A percentile compares a stretch with the other conserved stretches of the same genome.
phyloP scores from a whole-genome alignment of 2,113 vertebrate genomes.

The Poecile atricapillus region DNA sequence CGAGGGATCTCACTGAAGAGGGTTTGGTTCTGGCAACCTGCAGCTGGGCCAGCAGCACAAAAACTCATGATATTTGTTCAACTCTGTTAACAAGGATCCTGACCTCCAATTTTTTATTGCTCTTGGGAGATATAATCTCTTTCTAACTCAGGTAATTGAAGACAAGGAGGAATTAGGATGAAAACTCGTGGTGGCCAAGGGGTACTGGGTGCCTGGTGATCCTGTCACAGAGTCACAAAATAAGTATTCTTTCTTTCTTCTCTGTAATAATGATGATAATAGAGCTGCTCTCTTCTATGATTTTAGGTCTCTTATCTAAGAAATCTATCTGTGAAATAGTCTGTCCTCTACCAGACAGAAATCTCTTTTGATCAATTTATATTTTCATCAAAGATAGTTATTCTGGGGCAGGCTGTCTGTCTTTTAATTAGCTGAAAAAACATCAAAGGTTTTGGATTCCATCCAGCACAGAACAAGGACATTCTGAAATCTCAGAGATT shows the following conservation, averaged over 20 bases:
- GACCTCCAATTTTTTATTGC: neutral
- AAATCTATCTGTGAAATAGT: neutral
- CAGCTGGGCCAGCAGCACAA: neutral
- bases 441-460: slow-evolving; percentile 44
- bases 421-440: slow-evolving; percentile 48
- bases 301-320: neutral
- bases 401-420: neutral
- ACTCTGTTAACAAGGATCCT: neutral
- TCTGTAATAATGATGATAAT: neutral
- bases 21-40: neutral
- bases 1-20: neutral
- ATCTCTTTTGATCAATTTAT: slow-evolving; percentile 44
- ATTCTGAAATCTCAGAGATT: neutral
- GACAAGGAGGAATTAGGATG: neutral
- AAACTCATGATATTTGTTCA: neutral
- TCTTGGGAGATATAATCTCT: neutral
- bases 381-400: slow-evolving; percentile 31
- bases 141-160: neutral
- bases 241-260: neutral
- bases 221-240: neutral
- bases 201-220: neutral
- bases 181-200: neutral
- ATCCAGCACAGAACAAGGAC: neutral
- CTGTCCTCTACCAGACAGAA: neutral
- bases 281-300: neutral